phyloP scores from a whole-genome alignment of 2,888 invertebrate genomes.

The Agriopis leucophaearia region DNA sequence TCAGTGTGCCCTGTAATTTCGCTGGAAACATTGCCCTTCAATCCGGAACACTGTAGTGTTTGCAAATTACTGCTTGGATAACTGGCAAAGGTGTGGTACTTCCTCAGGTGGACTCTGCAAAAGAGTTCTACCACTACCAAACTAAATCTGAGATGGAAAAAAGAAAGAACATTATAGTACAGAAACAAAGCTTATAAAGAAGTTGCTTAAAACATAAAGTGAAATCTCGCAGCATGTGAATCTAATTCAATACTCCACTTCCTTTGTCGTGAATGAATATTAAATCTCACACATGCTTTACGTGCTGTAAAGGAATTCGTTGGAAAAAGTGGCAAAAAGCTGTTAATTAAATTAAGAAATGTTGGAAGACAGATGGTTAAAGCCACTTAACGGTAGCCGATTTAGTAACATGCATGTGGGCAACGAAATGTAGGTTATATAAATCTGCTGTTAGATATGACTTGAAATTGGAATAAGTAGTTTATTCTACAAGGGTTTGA shows the following conservation, averaged over 20 bases:
- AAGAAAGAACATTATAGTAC: not conserved
- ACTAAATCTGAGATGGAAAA: not conserved
- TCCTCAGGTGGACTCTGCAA: too few species aligned
- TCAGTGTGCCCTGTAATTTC: too few species aligned
- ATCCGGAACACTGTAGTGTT: too few species aligned
- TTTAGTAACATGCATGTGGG: conserved; percentile 79
- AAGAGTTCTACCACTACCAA: too few species aligned
- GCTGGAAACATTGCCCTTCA: too few species aligned
- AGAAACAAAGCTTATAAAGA: not conserved
- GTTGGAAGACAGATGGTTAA: conserved; percentile 54
- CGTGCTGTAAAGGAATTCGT: conserved; percentile 47
- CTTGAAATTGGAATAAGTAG: too few species aligned
- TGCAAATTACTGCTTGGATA: too few species aligned
- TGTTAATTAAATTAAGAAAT: conserved; percentile 71
- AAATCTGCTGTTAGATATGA: too few species aligned
- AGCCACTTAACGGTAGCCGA: conserved; percentile 59
- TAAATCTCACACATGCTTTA: conserved; percentile 33
- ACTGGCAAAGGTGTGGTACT: too few species aligned
- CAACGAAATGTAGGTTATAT: conserved; percentile 42
- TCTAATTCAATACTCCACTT: conserved; percentile 33
- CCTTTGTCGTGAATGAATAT: conserved; percentile 25
- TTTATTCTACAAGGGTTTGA: too few species aligned
- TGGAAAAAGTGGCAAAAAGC: conserved; percentile 55
- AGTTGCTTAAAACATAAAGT: not conserved
- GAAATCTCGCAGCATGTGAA: conserved; percentile 26